phyloP scores from a whole-genome alignment of 2,113 vertebrate species.

The Aramus guarauna region DNA sequence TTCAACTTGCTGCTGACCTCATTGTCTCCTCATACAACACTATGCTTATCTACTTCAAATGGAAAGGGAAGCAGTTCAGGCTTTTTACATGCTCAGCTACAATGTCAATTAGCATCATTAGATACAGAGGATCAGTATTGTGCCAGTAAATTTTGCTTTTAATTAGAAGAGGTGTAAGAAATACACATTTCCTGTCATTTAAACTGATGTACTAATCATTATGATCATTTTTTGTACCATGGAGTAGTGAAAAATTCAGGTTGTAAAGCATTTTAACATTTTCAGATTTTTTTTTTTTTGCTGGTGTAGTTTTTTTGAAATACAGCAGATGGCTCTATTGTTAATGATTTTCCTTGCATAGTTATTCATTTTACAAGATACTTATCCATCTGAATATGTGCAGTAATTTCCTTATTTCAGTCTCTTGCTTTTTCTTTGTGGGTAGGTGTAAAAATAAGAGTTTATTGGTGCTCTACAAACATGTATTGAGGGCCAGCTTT shows the following conservation, averaged over 20 bases:
- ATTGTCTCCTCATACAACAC: not conserved
- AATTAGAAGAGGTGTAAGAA: not conserved
- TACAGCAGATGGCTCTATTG: slow-evolving; percentile 79
- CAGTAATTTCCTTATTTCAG: not conserved
- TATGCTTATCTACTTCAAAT: not conserved
- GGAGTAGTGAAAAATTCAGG: not conserved
- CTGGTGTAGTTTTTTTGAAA: slow-evolving; percentile 57
- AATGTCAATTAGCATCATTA: not conserved
- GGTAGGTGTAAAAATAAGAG: not conserved
- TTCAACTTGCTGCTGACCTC: not conserved
- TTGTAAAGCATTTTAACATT: not conserved
- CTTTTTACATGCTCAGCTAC: not conserved
- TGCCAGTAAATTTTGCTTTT: not conserved
- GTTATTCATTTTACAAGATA: not conserved
- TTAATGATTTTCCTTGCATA: slow-evolving; percentile 60
- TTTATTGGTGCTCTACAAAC: not conserved
- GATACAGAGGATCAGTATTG: not conserved
- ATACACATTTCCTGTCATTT: not conserved
- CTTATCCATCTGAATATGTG: not conserved
- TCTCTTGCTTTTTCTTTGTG: slow-evolving; percentile 1
- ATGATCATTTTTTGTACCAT: not conserved
- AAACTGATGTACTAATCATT: not conserved
- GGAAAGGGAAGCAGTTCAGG: not conserved
- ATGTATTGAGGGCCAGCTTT: not conserved
- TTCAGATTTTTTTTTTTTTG: slow-evolving; percentile 12